A percentile compares a stretch with the other conserved stretches of the same genome.
Evolutionary conservation across 2,797 vertebrate genomes (phyloP).

Genomic region (Myotis planiceps): DNA sequence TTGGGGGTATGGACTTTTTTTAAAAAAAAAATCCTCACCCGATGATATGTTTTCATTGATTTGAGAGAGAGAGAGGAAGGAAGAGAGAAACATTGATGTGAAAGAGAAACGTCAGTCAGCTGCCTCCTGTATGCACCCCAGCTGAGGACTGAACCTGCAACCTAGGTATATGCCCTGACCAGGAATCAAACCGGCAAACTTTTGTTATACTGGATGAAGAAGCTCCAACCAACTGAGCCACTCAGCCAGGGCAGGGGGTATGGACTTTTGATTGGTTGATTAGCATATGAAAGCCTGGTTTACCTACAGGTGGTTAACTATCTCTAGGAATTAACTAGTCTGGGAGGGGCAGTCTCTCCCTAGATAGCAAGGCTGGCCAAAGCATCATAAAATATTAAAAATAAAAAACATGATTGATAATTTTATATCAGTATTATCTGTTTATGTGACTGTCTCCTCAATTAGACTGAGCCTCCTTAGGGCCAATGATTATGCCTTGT

Average conservation of each 20-base stretch:
- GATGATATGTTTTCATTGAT: background rate
- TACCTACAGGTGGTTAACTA: background rate
- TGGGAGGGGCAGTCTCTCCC: background rate
- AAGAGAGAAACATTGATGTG: background rate
- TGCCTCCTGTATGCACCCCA: background rate
- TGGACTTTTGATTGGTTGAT: background rate
- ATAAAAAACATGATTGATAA: background rate
- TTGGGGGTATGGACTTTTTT: background rate
- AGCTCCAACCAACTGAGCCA: background rate
- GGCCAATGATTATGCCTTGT: background rate
- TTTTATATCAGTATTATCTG: background rate
- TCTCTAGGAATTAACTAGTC: background rate
- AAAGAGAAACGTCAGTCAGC: background rate
- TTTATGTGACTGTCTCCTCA: background rate
- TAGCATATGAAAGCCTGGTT: background rate
- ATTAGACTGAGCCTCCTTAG: background rate
- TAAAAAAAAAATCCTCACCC: background rate
- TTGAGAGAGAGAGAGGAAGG: background rate
- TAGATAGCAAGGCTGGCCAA: background rate
- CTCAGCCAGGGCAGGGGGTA: background rate
- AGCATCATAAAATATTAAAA: background rate
- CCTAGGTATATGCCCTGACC: background rate
- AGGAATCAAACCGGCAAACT: background rate
- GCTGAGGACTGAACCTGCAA: background rate
- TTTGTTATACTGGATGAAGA: background rate